Evolutionary conservation across 2,113 vertebrate species (phyloP).

Genomic region (Gymnobelideus leadbeateri): DNA sequence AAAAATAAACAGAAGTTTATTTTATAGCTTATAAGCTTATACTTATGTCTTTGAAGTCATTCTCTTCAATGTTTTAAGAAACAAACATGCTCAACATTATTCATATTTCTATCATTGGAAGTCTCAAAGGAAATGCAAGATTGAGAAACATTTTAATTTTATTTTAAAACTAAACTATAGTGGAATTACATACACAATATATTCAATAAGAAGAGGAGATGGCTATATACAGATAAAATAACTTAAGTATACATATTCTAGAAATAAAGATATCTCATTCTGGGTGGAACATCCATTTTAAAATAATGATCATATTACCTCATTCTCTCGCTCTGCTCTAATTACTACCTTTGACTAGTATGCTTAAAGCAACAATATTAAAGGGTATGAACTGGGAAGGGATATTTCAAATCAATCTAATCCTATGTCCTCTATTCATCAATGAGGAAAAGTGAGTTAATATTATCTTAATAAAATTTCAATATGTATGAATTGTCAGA

Average conservation of each 20-base stretch:
- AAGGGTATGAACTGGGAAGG: no score
- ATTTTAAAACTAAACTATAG: constrained; percentile 50
- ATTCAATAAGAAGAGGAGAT: constrained; percentile 18
- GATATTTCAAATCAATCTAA: no score
- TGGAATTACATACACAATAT: constrained; percentile 31
- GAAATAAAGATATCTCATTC: constrained; percentile 22
- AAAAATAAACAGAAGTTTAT: constrained; percentile 47
- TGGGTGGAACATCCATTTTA: background rate
- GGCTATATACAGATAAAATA: constrained; percentile 27
- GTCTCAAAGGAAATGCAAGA: constrained; percentile 44
- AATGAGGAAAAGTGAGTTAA: no score
- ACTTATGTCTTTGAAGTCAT: constrained; percentile 55
- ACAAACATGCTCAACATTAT: background rate
- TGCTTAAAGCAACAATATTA: no score
- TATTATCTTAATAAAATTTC: no score
- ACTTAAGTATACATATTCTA: background rate
- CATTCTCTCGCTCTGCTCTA: no score
- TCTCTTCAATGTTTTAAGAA: background rate
- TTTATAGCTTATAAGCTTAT: constrained; percentile 67
- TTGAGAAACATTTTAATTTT: constrained; percentile 67
- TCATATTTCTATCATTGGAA: constrained; percentile 43
- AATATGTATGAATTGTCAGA: no score
- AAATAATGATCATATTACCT: no score
- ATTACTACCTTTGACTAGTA: no score
- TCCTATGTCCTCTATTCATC: no score